phyloP scores from a whole-genome alignment of 2,888 invertebrate species.

The Noctua fimbriata region DNA sequence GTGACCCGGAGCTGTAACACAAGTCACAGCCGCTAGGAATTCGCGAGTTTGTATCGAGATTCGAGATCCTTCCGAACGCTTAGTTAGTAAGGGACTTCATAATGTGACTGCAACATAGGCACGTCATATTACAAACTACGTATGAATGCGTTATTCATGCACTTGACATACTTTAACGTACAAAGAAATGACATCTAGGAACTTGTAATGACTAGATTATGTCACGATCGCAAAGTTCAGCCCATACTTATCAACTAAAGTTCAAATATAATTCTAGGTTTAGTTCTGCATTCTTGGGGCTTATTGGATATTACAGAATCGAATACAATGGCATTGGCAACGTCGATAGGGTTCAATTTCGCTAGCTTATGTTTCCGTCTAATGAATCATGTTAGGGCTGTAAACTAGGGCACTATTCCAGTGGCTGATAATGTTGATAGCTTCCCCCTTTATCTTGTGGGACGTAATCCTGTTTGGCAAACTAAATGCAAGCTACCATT shows the following conservation, averaged over 20 bases:
- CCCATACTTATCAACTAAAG: conserved; percentile 50
- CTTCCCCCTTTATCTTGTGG: conserved; percentile 34
- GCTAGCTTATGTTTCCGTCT: conserved; percentile 9
- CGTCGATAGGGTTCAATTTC: conserved; percentile 23
- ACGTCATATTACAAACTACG: conserved; percentile 39
- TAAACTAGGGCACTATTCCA: conserved; percentile 35
- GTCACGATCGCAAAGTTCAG: conserved; percentile 62
- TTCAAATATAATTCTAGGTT: conserved; percentile 63
- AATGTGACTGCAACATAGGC: conserved; percentile 33
- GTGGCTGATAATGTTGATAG: conserved; percentile 31
- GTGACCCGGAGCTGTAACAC: conserved; percentile 62
- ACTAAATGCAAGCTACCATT: conserved; percentile 14
- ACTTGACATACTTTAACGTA: conserved; percentile 72
- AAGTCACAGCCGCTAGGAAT: conserved; percentile 55
- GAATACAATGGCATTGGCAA: neutral
- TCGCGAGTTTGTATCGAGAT: conserved; percentile 58
- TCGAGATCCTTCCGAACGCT: conserved; percentile 48
- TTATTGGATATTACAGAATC: conserved; percentile 28
- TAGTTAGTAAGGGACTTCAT: conserved; percentile 58
- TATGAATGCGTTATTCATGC: conserved; percentile 64
- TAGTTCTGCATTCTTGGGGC: conserved; percentile 36
- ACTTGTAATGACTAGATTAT: conserved; percentile 64
- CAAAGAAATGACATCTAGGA: conserved; percentile 69
- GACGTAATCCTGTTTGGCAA: conserved; percentile 39
- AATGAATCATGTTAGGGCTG: conserved; percentile 29